Percentiles rank a stretch among this genome's conserved stretches.
phyloP scores from a whole-genome alignment of 2,888 invertebrate genomes.

The Gasteruption jaculator region DNA sequence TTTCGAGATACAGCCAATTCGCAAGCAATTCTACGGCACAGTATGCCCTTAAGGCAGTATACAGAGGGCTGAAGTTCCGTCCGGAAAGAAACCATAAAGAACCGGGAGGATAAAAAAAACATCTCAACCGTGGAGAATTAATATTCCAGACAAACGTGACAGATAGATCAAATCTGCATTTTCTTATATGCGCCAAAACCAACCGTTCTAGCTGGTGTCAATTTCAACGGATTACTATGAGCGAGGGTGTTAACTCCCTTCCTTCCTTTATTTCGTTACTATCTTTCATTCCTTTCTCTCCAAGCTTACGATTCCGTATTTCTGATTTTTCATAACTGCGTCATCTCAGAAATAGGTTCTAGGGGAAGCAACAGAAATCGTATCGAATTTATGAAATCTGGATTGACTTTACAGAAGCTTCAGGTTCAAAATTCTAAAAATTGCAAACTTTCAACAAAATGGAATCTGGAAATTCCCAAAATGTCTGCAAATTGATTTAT shows the following conservation, averaged over 20 bases:
- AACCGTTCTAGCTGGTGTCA: constrained; percentile 38
- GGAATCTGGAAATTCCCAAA: too few relatives aligned
- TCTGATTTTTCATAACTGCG: constrained; percentile 6
- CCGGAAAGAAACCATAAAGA: constrained; percentile 30
- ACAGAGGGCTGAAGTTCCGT: too few relatives aligned
- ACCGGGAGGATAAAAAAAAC: constrained; percentile 23
- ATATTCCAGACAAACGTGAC: constrained; percentile 50
- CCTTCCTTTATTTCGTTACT: too few relatives aligned
- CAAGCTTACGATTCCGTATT: constrained; percentile 16
- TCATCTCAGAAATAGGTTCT: constrained; percentile 12
- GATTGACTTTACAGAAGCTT: too few relatives aligned
- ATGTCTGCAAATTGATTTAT: too few relatives aligned
- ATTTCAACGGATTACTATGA: constrained; percentile 46
- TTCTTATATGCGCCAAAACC: too few relatives aligned
- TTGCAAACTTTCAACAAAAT: too few relatives aligned
- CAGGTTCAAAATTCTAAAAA: too few relatives aligned
- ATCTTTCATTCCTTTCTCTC: constrained; percentile 19
- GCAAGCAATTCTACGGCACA: constrained; percentile 43
- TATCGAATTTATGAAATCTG: too few relatives aligned
- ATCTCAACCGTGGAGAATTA: constrained; percentile 37
- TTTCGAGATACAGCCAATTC: constrained; percentile 45
- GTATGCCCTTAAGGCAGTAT: too few relatives aligned
- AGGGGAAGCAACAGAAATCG: too few relatives aligned
- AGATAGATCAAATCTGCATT: constrained; percentile 51
- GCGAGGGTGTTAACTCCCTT: too few relatives aligned